Evolutionary conservation across 2,888 invertebrate species (phyloP), one percentile per base, ranked within the genome.

Genomic region (Parnassius smintheus): DNA sequence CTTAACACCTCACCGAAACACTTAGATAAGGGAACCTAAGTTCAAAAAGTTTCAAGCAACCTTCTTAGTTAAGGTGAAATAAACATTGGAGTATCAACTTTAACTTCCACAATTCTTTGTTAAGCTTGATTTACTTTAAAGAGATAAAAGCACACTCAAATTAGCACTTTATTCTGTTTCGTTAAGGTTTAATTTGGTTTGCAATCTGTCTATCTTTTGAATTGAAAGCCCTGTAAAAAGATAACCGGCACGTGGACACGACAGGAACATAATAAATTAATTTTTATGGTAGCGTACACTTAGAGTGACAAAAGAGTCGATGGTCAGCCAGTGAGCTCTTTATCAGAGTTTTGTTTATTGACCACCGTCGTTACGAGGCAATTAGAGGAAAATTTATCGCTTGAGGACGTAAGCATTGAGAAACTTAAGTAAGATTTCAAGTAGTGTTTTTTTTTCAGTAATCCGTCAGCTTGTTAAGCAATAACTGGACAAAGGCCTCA

Each of bases 231-330:
- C n/a, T 53, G 18, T 57, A 12, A 58, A 53, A 71, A 68, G 77
- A 67, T 77, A 83, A 81, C 81, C 72, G 82, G 67, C 78, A 76
- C 78, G 81, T 83, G 83, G 82, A 82, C 56, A 52, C 12, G 2
- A 9, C 22, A 35, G 56, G 45, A 22, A 57, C 81, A 75, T 75
- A 76, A 89, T 91, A 91, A 91, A 91, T 91, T 81, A 68, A 70
- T 67, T 86, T 91, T 90, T 89, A 90, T 88, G 81, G 81, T 64
- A 58, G n/a, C n/a, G n/a, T n/a, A n/a, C 66, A 62, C 62, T 68
- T 66, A n/a, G 61, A 69, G 59, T 63, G 66, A 59, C 65, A 61
- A 66, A 71, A 70, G 70, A 51, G 62, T 68, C 66, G 64, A 72
- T 74, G 72, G 73, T 69, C 73, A 72, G 59, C 77, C 71, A 69